Base-by-base conservation (phyloP, 2,797 vertebrate genomes). In the Trichosurus vulpecula region DNA sequence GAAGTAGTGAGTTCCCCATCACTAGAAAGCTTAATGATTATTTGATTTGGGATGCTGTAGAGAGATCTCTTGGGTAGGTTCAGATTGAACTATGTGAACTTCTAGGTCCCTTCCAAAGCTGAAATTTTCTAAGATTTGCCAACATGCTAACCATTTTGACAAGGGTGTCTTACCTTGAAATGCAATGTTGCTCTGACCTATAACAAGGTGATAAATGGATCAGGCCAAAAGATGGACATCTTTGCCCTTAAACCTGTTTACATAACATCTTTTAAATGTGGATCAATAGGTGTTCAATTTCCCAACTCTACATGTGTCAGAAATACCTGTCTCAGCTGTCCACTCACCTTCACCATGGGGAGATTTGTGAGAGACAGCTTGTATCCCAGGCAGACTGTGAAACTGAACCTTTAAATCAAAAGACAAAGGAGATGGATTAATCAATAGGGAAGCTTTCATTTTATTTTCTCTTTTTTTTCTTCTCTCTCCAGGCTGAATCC, bases 341-440 rank as follows among this genome's bases (percentile, higher is more conserved):
- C 93, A 31, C 96, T 95, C 29, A 92, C 92, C 96, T 95, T 97
- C 90, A 94, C 51, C 53, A 54, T 92, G 27, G 4, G 12, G 92
- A 97, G 96, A 91, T 66, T 93, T 96, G 91, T 96, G 92, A 97
- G 92, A 97, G 97, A 97, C 66, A 52, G 31, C 0, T 0, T 96
- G 14, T 95, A 90, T 95, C 95, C 66, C 90, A 92, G 92, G 93
- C 95, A 94, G 92, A 90, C 96, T 97, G 56, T 92, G 97, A 97
- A 97, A 97, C 93, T 95, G 91, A 97, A 95, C 54, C 96, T 97
- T 94, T 98, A 98, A 98, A 98, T 98, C 97, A 97, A 95, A 96
- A 97, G 96, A 94, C 95, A 97, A 96, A 97, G 87, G 90, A 98
- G 97, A 96, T 91, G 91, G 90, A 95, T 96, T 97, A 95, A 97